phyloP scores from a whole-genome alignment of 2,113 vertebrate species.

The Piaya cayana region DNA sequence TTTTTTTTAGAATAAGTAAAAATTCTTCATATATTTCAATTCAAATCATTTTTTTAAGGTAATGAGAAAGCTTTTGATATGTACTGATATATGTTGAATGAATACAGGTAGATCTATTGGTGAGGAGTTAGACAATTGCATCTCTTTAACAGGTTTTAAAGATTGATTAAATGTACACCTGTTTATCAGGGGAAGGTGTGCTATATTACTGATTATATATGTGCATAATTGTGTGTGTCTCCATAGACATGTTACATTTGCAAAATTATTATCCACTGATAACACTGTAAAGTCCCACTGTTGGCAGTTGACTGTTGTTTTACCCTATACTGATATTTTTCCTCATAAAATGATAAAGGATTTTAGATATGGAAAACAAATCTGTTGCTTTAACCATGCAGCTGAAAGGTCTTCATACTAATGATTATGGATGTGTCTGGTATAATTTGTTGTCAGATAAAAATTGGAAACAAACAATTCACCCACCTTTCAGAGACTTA shows the following conservation, averaged over 20 bases:
- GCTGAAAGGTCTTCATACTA: neutral
- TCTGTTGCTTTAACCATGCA: neutral
- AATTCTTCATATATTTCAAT: neutral
- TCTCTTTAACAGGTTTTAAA: neutral
- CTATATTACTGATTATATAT: neutral
- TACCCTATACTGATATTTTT: neutral
- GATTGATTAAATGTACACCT: neutral
- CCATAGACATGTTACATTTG: neutral
- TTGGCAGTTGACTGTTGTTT: neutral
- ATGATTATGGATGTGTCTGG: neutral
- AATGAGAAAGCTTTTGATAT: neutral
- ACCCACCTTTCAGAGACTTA: fast-evolving
- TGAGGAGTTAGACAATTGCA: neutral
- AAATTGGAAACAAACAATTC: neutral
- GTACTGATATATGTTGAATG: neutral
- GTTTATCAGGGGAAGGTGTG: neutral
- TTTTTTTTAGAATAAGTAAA: neutral
- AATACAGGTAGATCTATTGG: neutral
- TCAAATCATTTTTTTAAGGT: neutral
- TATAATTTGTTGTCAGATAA: neutral
- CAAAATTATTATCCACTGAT: neutral
- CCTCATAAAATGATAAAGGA: neutral
- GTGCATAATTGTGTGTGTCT: neutral
- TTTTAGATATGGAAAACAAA: neutral
- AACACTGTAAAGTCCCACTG: neutral